Evolutionary conservation across 2,113 vertebrate species (phyloP), one percentile per base, ranked within the genome.

Genomic region (Meles meles): DNA sequence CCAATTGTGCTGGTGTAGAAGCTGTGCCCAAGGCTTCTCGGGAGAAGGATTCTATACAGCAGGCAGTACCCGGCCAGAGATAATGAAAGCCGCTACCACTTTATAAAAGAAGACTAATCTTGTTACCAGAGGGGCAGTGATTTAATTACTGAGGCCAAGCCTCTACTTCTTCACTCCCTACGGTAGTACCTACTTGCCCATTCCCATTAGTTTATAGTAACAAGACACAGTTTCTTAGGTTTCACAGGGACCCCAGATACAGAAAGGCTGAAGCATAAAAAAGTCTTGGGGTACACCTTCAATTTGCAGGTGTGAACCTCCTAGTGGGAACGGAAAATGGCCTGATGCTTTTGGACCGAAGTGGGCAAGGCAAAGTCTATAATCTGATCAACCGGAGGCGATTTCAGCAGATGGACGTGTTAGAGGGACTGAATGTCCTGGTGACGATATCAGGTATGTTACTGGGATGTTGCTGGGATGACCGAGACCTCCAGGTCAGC

Each of bases 371-470:
- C 77, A 99, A 99, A 98, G 99, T 99, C 83, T 99, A 99, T 98
- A 99, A 99, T 98, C 99, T 99, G 79, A 99, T 99, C 98, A 99
- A 99, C 97, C 99, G 99, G 76, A 99, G 99, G 69, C 99, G 99
- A 27, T 99, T 99, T 98, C 99, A 99, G 79, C 99, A 99, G 99
- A 99, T 99, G 99, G 99, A 99, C 0, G 99, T 99, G 31, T 99
- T 99, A 7, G 99, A 99, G 98, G 99, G 99, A 49, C 99, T 99
- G 61, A 99, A 99, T 1, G 99, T 99, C 96, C 99, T 99, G 2
- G 99, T 99, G 96, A 99, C 99, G 96, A 99, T 99, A 99, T 99
- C 99, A 98, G 99, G 99, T 99, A 97, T 5, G 47, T 83, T 72
- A 59, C 72, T 6, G 23, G 37, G 5, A 6, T 72, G 37, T 74